Conservation (phyloP, 2,888 invertebrate genomes). For the Meliscaeva auricollis region DNA sequence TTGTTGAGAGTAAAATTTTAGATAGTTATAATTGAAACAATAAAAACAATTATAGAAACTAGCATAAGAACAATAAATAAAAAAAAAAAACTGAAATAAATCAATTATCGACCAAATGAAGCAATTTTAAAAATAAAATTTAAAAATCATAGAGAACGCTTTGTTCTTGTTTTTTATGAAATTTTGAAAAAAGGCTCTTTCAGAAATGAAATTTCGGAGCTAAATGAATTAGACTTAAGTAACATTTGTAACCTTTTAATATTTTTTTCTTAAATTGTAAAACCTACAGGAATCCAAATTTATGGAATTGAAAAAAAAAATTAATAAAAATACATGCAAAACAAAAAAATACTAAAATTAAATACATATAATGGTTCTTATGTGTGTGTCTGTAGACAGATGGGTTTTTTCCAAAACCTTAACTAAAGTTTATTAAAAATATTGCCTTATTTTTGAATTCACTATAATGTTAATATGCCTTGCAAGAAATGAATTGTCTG, state of each 20-base stretch:
- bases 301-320: conserved; percentile 57
- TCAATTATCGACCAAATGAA: conserved; percentile 59
- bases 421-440: conserved; percentile 30
- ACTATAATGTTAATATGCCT: conserved; percentile 13
- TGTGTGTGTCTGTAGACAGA: conserved; percentile 11
- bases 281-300: conserved; percentile 33
- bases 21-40: conserved; percentile 7
- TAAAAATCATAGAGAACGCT: conserved; percentile 10
- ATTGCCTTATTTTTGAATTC: conserved; percentile 59
- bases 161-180: conserved; percentile 23
- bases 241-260: background rate
- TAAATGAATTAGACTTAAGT: conserved; percentile 22
- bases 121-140: conserved; percentile 40
- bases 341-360: conserved; percentile 22
- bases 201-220: conserved; percentile 41
- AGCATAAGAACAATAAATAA: conserved; percentile 3
- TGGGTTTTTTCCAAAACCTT: background rate
- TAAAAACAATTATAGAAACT: conserved; percentile 20
- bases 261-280: background rate
- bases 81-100: conserved; percentile 12
- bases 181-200: conserved; percentile 27
- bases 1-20: conserved; percentile 8
- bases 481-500: conserved; percentile 34
- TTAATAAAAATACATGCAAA: background rate
- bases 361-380: background rate